Evolutionary conservation across 2,797 vertebrate species (phyloP).

Genomic region (Melanotaenia pygmaea): DNA sequence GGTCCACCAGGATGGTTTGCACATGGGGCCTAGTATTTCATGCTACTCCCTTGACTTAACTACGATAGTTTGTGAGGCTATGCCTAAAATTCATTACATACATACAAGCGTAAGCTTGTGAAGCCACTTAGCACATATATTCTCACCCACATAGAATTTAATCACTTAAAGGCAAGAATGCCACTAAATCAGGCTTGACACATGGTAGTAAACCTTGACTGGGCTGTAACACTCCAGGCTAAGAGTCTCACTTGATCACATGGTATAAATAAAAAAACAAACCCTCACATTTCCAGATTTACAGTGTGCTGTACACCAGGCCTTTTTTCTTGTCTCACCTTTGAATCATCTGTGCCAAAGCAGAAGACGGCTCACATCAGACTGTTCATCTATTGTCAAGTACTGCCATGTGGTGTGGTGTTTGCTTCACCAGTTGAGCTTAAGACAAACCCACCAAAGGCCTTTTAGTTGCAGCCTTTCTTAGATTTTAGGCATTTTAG

Average conservation of each 20-base stretch:
- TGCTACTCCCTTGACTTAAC: not conserved
- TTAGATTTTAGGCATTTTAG: constrained; percentile 15
- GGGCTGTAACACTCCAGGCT: constrained; percentile 44
- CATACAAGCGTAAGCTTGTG: constrained; percentile 48
- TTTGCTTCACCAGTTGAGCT: constrained; percentile 45
- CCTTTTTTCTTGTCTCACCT: constrained; percentile 11
- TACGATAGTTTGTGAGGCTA: not conserved
- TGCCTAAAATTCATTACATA: constrained; percentile 14
- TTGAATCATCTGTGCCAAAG: constrained; percentile 45
- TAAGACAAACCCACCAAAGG: constrained; percentile 39
- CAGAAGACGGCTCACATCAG: constrained; percentile 29
- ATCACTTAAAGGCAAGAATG: constrained; percentile 25
- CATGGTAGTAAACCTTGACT: constrained; percentile 58
- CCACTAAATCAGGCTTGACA: constrained; percentile 55
- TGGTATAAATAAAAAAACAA: constrained; percentile 24
- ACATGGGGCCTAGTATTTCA: too few relatives aligned
- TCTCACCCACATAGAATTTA: constrained; percentile 43
- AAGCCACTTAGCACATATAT: constrained; percentile 37
- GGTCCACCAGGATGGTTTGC: too few relatives aligned
- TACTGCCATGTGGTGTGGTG: constrained; percentile 47
- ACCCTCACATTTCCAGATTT: constrained; percentile 48
- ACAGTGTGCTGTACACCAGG: constrained; percentile 42
- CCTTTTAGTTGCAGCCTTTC: constrained; percentile 1
- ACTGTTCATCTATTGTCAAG: constrained; percentile 38
- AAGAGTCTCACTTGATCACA: constrained; percentile 15